Evolutionary conservation across 2,888 invertebrate genomes (phyloP).

Genomic region (Beris chalybata): DNA sequence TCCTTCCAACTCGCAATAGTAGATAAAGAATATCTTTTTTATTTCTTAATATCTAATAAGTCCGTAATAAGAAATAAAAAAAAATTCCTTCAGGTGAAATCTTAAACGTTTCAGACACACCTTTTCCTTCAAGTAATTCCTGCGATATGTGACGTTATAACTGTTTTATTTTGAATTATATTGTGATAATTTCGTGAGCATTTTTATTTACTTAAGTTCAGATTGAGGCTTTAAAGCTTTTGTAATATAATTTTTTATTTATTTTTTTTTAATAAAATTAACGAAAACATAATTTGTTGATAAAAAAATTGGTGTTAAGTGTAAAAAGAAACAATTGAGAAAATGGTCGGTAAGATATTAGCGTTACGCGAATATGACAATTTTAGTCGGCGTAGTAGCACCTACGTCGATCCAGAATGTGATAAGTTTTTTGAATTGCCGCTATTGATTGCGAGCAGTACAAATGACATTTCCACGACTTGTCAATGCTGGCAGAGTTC

Average conservation of each 20-base stretch:
- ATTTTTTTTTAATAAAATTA: constrained; percentile 13
- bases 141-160: background rate
- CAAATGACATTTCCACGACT: constrained; percentile 54
- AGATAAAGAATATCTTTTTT: too few relatives aligned
- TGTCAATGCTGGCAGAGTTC: constrained; percentile 55
- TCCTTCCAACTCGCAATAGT: too few relatives aligned
- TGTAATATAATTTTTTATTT: constrained; percentile 6
- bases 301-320: constrained; percentile 29
- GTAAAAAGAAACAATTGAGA: constrained; percentile 35
- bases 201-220: background rate
- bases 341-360: constrained; percentile 56
- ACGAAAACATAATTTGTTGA: constrained; percentile 10
- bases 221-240: background rate
- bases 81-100: too few relatives aligned
- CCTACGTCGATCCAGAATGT: constrained; percentile 57
- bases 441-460: constrained; percentile 52
- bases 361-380: constrained; percentile 53
- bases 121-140: constrained; percentile 11
- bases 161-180: too few relatives aligned
- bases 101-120: too few relatives aligned
- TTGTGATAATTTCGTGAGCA: too few relatives aligned
- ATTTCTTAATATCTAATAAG: too few relatives aligned
- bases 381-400: constrained; percentile 55
- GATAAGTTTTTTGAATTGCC: constrained; percentile 56
- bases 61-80: too few relatives aligned